A percentile compares a stretch with the other conserved stretches of the same genome.
phyloP scores from a whole-genome alignment of 2,888 invertebrate species.

The Geotrupes spiniger region DNA sequence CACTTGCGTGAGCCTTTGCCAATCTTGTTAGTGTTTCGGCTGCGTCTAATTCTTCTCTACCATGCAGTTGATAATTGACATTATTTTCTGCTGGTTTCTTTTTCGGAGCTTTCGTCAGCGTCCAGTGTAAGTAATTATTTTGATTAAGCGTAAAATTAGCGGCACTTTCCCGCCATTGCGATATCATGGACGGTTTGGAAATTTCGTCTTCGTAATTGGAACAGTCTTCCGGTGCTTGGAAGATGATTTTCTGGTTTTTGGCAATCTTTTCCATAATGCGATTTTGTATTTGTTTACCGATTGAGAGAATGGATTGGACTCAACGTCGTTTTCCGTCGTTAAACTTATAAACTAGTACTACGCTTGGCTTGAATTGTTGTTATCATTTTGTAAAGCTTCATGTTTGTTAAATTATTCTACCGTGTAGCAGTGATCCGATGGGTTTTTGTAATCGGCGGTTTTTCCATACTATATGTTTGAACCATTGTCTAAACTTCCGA shows the following conservation, averaged over 20 bases:
- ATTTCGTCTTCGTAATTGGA: conserved; percentile 29
- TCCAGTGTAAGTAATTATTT: conserved; percentile 69
- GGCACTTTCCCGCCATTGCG: conserved; percentile 75
- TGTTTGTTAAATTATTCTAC: conserved; percentile 17
- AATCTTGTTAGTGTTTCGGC: conserved; percentile 71
- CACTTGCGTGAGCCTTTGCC: conserved; percentile 47
- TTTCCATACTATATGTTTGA: conserved; percentile 1
- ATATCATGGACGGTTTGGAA: conserved; percentile 58
- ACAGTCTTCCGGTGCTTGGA: conserved; percentile 11
- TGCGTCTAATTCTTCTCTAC: conserved; percentile 72
- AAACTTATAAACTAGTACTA: conserved; percentile 50
- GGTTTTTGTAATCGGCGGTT: conserved; percentile 21
- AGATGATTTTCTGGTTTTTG: conserved; percentile 37
- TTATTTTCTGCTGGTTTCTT: conserved; percentile 29
- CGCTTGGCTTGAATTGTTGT: conserved; percentile 29
- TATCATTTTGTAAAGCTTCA: conserved; percentile 25
- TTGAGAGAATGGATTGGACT: conserved; percentile 42
- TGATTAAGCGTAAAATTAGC: conserved; percentile 71
- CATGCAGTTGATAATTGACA: conserved; percentile 50
- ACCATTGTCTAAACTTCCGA: conserved; percentile 5
- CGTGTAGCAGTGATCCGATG: conserved; percentile 44
- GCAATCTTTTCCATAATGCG: too few species aligned
- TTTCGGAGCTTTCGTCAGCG: conserved; percentile 38
- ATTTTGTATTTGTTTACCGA: conserved; percentile 54
- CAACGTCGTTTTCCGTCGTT: conserved; percentile 44